phyloP scores from a whole-genome alignment of 2,113 vertebrate species.

The Microtus ochrogaster region DNA sequence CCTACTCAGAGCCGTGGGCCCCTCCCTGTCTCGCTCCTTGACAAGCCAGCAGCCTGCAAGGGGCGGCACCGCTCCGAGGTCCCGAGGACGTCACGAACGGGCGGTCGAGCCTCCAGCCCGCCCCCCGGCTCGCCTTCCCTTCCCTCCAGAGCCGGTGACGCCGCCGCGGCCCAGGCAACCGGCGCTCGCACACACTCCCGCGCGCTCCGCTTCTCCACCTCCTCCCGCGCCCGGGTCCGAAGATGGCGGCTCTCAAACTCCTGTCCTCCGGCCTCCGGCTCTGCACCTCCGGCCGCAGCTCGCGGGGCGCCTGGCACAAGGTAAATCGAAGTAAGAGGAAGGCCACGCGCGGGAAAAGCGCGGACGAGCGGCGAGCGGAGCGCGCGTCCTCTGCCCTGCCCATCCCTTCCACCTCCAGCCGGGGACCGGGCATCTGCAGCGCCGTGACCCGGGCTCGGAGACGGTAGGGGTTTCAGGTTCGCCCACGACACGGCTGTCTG shows the following conservation, averaged over 20 bases:
- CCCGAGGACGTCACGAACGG: neutral
- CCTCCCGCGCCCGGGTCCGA: slow-evolving; percentile 42
- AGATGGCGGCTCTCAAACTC: slow-evolving; percentile 82
- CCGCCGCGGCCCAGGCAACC: neutral
- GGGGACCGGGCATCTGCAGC: neutral
- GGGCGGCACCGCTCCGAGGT: neutral
- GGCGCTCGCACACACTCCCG: neutral
- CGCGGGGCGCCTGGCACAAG: slow-evolving; percentile 53
- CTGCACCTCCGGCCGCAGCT: slow-evolving; percentile 5
- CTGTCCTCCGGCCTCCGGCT: slow-evolving; percentile 48
- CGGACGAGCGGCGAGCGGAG: neutral
- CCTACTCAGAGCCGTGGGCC: fast-evolving
- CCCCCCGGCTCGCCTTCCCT: neutral
- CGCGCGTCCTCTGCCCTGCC: neutral
- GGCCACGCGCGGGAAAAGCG: neutral
- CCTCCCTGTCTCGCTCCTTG: neutral
- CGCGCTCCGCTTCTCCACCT: neutral
- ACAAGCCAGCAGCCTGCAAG: neutral
- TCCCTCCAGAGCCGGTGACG: neutral
- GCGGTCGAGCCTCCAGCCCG: slow-evolving; percentile 63
- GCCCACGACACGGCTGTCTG: neutral
- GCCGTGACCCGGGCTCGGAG: neutral
- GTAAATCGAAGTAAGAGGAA: slow-evolving; percentile 60
- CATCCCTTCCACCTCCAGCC: neutral
- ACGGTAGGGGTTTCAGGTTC: neutral